These are phyloP conservation scores for Strongylocentrotus purpuratus DNA, from an alignment of 35 echinoderm and acorn worm species.

Conservation along the genomic window DNA sequence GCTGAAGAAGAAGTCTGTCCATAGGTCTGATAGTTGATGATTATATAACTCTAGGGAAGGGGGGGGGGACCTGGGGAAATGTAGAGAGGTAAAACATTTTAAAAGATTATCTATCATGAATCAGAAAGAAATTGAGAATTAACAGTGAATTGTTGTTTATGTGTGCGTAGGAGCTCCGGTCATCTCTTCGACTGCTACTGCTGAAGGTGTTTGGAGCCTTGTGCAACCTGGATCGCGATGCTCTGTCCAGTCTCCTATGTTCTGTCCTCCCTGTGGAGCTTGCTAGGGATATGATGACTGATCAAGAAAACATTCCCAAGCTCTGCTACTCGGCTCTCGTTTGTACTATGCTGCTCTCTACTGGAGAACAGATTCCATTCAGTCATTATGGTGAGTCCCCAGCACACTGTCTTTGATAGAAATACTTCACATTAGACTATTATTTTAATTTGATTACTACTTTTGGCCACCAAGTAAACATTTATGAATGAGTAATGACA, in stretches of 20 bases:
- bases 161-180: slow-evolving; percentile 67
- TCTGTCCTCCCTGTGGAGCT: slow-evolving; percentile 88
- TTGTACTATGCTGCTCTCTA: slow-evolving; percentile 84
- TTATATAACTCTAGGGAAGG: too few relatives aligned
- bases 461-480: too few relatives aligned
- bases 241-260: slow-evolving; percentile 73
- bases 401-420: not conserved
- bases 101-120: not conserved
- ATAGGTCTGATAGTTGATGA: too few relatives aligned
- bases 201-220: slow-evolving; percentile 88
- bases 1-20: too few relatives aligned
- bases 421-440: too few relatives aligned
- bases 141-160: not conserved
- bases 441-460: too few relatives aligned
- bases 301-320: slow-evolving; percentile 73
- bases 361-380: slow-evolving; percentile 75
- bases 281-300: slow-evolving; percentile 83
- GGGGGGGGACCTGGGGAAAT: not conserved
- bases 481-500: too few relatives aligned
- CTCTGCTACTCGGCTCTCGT: slow-evolving; percentile 80
- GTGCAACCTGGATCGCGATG: slow-evolving; percentile 71
- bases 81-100: not conserved
- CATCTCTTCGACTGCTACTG: slow-evolving; percentile 73
- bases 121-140: not conserved
- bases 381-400: slow-evolving; percentile 84